phyloP scores from a whole-genome alignment of 2,113 vertebrate genomes.

The Arizona elegans region DNA sequence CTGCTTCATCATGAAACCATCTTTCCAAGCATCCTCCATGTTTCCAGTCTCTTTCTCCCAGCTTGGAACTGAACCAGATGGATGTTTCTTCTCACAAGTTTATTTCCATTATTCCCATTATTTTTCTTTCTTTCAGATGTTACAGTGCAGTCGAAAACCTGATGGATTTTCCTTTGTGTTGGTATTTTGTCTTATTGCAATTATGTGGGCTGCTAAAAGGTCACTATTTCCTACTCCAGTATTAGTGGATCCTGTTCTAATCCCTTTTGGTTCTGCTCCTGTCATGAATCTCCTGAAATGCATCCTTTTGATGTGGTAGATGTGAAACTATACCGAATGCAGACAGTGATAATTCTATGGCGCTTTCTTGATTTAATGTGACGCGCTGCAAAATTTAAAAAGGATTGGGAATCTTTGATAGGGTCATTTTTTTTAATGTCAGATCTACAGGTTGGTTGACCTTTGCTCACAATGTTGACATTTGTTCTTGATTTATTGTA shows the following conservation, averaged over 20 bases:
- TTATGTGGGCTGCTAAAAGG: slow-evolving; percentile 4
- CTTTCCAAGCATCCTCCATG: too few relatives aligned
- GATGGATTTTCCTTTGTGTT: neutral
- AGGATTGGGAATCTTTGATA: neutral
- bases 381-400: neutral
- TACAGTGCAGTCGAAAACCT: neutral
- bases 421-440: neutral
- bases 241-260: neutral
- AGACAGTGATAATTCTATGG: neutral
- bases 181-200: slow-evolving; percentile 17
- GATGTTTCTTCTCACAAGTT: too few relatives aligned
- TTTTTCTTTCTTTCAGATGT: neutral
- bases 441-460: neutral
- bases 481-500: neutral
- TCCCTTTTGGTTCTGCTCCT: neutral
- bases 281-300: neutral
- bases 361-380: neutral
- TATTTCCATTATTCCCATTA: too few relatives aligned
- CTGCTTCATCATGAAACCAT: too few relatives aligned
- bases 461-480: neutral
- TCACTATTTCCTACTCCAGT: neutral
- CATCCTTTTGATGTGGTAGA: neutral
- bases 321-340: neutral
- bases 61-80: too few relatives aligned
- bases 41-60: too few relatives aligned